A percentile compares a stretch with the other conserved stretches of the same genome.
These are phyloP conservation scores for Drosophila sp. DNA, from an alignment of 1,140 invertebrate genomes.

Conservation along the genomic window DNA sequence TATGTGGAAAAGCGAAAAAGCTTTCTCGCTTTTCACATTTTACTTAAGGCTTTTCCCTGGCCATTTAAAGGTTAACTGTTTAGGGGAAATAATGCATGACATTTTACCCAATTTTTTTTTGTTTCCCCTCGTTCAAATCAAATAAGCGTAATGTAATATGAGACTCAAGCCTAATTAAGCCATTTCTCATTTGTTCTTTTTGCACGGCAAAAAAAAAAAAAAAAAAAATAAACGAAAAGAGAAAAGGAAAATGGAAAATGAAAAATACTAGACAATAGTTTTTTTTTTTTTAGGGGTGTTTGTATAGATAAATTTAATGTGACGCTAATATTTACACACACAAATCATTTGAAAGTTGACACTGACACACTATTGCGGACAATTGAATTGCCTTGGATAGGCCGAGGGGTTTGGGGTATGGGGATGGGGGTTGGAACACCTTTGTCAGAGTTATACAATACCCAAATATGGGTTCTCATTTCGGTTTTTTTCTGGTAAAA, in stretches of 20 bases:
- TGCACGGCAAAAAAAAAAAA: constrained; percentile 38
- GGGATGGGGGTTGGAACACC: constrained; percentile 3
- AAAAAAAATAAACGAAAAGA: constrained; percentile 7
- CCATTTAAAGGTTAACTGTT: constrained; percentile 52
- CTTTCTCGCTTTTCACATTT: constrained; percentile 32
- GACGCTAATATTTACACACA: constrained; percentile 56
- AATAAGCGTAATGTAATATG: constrained; percentile 42
- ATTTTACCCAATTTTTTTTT: constrained; percentile 6
- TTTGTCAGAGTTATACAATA: constrained; percentile 57
- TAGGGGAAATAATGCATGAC: constrained; percentile 5
- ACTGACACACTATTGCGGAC: constrained; percentile 49
- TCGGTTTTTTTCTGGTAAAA: constrained; percentile 48
- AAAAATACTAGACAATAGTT: constrained; percentile 14
- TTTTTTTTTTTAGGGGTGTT: constrained; percentile 55
- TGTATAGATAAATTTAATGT: constrained; percentile 64
- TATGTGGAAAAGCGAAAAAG: constrained; percentile 58
- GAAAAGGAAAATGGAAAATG: constrained; percentile 38
- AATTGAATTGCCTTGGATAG: constrained; percentile 47
- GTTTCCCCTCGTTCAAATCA: not conserved
- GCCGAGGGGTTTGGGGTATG: constrained; percentile 26
- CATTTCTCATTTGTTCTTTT: constrained; percentile 53
- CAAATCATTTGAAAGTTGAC: constrained; percentile 75
- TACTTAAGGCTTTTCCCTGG: constrained; percentile 35
- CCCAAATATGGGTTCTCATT: constrained; percentile 63
- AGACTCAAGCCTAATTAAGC: constrained; percentile 64